Base-by-base conservation (phyloP, 2,113 vertebrate species). In the Neotoma lepida region DNA sequence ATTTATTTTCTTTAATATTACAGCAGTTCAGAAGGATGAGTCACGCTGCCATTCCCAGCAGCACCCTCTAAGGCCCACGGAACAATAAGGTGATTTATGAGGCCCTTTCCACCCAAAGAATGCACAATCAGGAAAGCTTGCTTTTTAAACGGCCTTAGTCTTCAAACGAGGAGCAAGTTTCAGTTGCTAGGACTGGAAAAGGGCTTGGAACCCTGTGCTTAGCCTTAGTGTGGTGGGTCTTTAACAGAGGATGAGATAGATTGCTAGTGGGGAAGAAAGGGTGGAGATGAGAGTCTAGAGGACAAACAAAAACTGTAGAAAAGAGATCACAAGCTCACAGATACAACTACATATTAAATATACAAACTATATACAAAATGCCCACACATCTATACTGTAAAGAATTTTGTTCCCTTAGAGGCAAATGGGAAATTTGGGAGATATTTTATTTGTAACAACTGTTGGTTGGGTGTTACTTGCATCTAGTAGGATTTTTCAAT, bases 1-100 rank as follows among this genome's bases (percentile, higher is more conserved):
- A 98, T 98, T 98, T 98, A 98, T 98, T 98, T 98, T 98, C 98
- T 98, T 98, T 98, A 98, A 98, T 98, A 98, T 98, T 98, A 97
- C 97, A 97, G 97, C 98, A 97, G 95, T 95, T 97, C 51, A 91
- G 97, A 89, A 96, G 91, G 97, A 98, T 99, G 99, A 99, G 98
- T 99, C 99, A 99, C 98, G 95, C 96, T 97, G 95, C 97, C 96
- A 91, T 98, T 97, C 93, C 96, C 97, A 97, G 85, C 90, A 97
- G 97, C 96, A 97, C 97, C 97, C 97, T 98, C 96, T 86, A 97
- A 98, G 98, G 98, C 98, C 98, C 98, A 97, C 88, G 97, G 98
- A 99, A 98, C 97, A 98, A 97, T 97, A 98, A 97, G 97, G 98
- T 98, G 97, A 98, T 98, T 98, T 98, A 98, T 98, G 98, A 98